These are phyloP conservation scores for Solenopsis invicta DNA, from an alignment of 1,140 invertebrate species.

Conservation along the genomic window DNA sequence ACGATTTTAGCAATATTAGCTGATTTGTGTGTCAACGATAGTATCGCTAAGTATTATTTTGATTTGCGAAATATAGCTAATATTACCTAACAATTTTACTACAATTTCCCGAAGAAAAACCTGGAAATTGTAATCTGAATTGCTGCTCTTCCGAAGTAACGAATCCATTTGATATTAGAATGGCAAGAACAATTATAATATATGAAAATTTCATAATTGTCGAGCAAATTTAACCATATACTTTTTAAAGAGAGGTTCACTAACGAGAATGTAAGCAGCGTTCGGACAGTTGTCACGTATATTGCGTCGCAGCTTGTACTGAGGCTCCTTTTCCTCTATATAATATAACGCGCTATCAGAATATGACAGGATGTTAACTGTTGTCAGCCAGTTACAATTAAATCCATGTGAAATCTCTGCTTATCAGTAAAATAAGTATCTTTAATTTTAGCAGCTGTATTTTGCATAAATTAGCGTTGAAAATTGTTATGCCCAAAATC, in stretches of 20 bases:
- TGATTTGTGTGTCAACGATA: not conserved
- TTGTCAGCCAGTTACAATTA: constrained; percentile 23
- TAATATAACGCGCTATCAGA: constrained; percentile 21
- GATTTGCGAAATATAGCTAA: not conserved
- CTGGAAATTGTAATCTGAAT: too few species aligned
- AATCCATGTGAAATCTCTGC: not conserved
- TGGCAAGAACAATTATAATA: not conserved
- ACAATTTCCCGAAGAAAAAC: not conserved
- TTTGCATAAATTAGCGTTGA: not conserved
- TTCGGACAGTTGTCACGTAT: not conserved
- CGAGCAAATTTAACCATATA: constrained; percentile 10
- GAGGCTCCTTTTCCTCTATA: constrained; percentile 3
- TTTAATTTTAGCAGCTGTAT: constrained; percentile 2
- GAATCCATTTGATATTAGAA: not conserved
- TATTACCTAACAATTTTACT: constrained; percentile 37
- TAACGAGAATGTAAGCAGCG: not conserved
- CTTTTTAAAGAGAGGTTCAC: not conserved
- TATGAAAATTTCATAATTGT: constrained; percentile 34
- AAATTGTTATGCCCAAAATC: not conserved
- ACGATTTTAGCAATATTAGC: not conserved
- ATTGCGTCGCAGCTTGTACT: constrained; percentile 8
- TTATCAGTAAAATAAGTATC: not conserved
- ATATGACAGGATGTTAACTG: constrained; percentile 41
- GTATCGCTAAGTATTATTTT: not conserved
- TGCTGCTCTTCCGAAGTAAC: not conserved